Evolutionary conservation across 2,797 vertebrate genomes (phyloP).

Genomic region (Acanthopagrus latus): DNA sequence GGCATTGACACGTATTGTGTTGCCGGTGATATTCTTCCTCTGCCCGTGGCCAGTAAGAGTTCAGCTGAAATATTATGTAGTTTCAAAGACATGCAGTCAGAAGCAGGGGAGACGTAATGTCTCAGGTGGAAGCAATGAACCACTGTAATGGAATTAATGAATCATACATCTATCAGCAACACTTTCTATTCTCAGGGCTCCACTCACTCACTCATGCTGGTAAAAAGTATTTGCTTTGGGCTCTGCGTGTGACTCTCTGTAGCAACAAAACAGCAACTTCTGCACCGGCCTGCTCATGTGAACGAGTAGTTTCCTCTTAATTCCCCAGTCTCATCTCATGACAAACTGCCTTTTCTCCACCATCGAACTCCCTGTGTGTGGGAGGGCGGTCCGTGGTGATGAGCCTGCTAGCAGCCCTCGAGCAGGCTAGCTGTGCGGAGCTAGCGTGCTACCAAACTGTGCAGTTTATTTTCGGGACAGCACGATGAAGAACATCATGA

Average conservation of each 20-base stretch:
- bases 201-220: too few relatives aligned
- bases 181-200: neutral
- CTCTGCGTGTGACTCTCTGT: constrained; percentile 17
- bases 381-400: constrained; percentile 73
- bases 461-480: constrained; percentile 58
- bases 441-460: constrained; percentile 67
- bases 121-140: neutral
- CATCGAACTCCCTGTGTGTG: constrained; percentile 18
- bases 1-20: neutral
- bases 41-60: neutral
- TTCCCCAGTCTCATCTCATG: constrained; percentile 39
- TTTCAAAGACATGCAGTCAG: neutral
- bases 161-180: neutral
- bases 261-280: constrained; percentile 1
- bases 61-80: neutral
- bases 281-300: neutral
- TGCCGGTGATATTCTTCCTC: neutral
- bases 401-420: constrained; percentile 58
- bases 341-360: constrained; percentile 25
- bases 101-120: neutral
- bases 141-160: neutral
- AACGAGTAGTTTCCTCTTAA: constrained; percentile 23
- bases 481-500: constrained; percentile 66
- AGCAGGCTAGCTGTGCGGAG: constrained; percentile 60
- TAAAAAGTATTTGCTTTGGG: constrained; percentile 10